These are phyloP conservation scores for Temnothorax longispinosus DNA, from an alignment of 1,140 invertebrate species.

Conservation along the genomic window DNA sequence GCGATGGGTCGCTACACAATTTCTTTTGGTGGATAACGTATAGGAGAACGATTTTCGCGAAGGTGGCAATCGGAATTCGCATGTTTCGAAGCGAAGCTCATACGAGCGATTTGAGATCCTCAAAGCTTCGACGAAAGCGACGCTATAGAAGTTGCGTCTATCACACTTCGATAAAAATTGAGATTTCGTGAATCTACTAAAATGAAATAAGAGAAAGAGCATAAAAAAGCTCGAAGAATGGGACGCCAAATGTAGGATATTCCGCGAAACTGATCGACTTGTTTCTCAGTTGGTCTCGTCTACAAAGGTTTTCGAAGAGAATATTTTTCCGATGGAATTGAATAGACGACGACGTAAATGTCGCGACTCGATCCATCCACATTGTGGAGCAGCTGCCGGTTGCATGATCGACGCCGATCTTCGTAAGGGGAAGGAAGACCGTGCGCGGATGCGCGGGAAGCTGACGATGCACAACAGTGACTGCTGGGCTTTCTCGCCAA, in stretches of 20 bases:
- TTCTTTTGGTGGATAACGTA: background rate
- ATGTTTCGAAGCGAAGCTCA: background rate
- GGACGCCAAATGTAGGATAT: background rate
- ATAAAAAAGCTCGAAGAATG: background rate
- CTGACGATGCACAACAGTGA: constrained; percentile 41
- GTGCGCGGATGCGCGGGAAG: background rate
- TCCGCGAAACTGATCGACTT: background rate
- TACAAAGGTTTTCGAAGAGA: background rate
- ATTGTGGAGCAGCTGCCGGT: constrained; percentile 37
- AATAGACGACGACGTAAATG: constrained; percentile 12
- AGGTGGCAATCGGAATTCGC: background rate
- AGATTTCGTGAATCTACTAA: background rate
- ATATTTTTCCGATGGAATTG: constrained; percentile 4
- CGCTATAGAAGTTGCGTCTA: background rate
- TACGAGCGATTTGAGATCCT: background rate
- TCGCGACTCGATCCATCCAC: constrained; percentile 5
- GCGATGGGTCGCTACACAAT: background rate
- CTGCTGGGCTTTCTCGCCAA: constrained; percentile 9
- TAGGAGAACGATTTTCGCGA: background rate
- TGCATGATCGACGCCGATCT: constrained; percentile 9
- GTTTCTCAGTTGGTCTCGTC: background rate
- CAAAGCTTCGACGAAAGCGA: background rate
- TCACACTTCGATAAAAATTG: background rate
- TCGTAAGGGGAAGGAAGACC: background rate
- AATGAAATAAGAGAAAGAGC: background rate